Evolutionary conservation across 2,113 vertebrate genomes (phyloP).

Genomic region (Panthera uncia): DNA sequence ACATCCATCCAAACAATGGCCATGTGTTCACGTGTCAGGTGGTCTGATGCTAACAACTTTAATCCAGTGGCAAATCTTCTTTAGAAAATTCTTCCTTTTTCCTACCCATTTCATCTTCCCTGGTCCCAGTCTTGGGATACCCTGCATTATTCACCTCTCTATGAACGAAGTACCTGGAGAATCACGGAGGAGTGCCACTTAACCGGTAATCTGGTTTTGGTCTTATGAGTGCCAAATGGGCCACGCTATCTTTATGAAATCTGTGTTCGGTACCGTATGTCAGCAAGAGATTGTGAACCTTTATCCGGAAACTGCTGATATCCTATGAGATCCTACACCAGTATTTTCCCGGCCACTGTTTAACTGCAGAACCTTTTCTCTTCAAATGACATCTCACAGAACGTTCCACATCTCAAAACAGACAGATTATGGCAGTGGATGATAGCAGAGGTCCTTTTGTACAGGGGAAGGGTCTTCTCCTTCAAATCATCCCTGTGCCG

Average conservation of each 20-base stretch:
- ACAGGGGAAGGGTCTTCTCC: background rate
- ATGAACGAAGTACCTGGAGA: background rate
- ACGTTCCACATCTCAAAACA: constrained; percentile 38
- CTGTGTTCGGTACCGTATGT: background rate
- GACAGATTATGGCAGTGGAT: background rate
- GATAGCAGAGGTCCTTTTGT: constrained; percentile 18
- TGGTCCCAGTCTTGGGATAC: background rate
- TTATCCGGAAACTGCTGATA: background rate
- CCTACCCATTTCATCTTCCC: background rate
- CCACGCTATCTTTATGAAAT: background rate
- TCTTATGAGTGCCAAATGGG: background rate
- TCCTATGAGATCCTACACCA: background rate
- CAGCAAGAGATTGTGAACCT: constrained; percentile 9
- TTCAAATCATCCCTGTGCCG: background rate
- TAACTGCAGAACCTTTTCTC: background rate
- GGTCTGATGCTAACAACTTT: constrained; percentile 14
- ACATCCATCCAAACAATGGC: background rate
- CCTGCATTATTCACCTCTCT: constrained; percentile 8
- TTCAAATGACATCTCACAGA: constrained; percentile 43
- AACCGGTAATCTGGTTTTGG: background rate
- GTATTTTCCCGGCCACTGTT: background rate
- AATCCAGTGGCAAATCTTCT: constrained; percentile 8
- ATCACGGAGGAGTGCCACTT: background rate
- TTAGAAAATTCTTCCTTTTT: background rate
- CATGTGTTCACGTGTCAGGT: background rate